phyloP scores from a whole-genome alignment of 2,113 vertebrate species.

The Poecile atricapillus region DNA sequence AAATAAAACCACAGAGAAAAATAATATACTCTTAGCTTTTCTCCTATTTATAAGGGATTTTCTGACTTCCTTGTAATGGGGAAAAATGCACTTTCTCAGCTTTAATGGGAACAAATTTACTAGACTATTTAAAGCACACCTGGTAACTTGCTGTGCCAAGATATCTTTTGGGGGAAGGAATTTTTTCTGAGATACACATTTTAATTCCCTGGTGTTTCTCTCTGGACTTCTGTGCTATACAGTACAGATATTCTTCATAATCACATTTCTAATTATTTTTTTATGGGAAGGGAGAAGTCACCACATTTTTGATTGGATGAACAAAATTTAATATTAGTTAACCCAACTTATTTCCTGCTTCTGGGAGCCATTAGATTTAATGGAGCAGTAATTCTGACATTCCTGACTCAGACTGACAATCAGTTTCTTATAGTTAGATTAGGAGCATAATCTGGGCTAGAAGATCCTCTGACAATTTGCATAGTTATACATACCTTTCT shows the following conservation, averaged over 20 bases:
- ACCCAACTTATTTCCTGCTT: slow-evolving; percentile 40
- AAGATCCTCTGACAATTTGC: slow-evolving; percentile 34
- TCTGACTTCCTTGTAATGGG: not conserved
- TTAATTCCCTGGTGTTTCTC: not conserved
- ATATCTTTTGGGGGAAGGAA: not conserved
- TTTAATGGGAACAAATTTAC: not conserved
- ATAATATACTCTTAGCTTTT: not conserved
- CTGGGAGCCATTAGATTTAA: slow-evolving; percentile 65
- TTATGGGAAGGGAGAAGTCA: not conserved
- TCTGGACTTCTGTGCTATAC: not conserved
- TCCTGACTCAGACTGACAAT: slow-evolving; percentile 27
- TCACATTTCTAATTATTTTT: slow-evolving; percentile 3
- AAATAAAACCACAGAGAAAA: not conserved
- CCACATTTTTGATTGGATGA: slow-evolving; percentile 46
- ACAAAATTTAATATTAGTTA: slow-evolving; percentile 52
- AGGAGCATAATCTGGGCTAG: not conserved
- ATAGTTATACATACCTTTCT: slow-evolving; percentile 29
- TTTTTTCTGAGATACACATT: not conserved
- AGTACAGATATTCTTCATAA: slow-evolving; percentile 6
- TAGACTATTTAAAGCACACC: not conserved
- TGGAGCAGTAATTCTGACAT: slow-evolving; percentile 41
- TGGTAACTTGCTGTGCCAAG: slow-evolving; percentile 4
- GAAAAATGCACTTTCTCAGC: not conserved
- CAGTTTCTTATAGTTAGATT: slow-evolving; percentile 57
- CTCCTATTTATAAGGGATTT: not conserved